These are phyloP conservation scores for Chanos chanos DNA, from an alignment of 2,797 vertebrate species.

Conservation along the genomic window DNA sequence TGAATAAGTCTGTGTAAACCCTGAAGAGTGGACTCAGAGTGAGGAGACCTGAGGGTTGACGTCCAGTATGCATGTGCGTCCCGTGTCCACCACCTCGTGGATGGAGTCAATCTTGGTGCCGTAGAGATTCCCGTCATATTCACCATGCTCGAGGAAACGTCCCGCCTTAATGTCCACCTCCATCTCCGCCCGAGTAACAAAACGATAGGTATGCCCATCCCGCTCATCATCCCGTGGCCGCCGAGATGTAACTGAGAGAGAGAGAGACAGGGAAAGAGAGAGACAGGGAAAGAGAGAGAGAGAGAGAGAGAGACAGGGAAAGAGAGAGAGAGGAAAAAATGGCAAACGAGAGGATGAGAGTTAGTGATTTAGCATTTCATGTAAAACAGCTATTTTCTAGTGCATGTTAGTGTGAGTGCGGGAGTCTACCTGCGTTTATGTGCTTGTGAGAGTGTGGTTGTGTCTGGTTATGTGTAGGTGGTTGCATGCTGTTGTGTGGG, in stretches of 20 bases:
- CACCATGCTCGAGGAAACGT: conserved; percentile 94
- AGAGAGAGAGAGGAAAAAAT: neutral
- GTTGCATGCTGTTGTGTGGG: no score
- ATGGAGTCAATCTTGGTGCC: conserved; percentile 98
- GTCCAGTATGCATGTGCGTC: conserved; percentile 93
- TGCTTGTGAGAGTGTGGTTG: no score
- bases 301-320: neutral
- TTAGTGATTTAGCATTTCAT: no score
- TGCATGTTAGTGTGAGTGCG: no score
- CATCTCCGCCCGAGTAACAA: conserved; percentile 90
- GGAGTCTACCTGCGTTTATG: no score
- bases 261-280: neutral
- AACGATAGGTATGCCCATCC: conserved; percentile 90
- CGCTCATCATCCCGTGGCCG: conserved; percentile 91
- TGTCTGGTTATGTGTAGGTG: no score
- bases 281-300: neutral
- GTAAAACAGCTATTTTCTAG: no score
- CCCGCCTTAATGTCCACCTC: conserved; percentile 90
- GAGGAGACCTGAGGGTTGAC: conserved; percentile 92
- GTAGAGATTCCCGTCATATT: conserved; percentile 97
- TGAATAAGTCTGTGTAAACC: neutral
- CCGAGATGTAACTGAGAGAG: conserved; percentile 84
- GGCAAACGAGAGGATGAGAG: no score
- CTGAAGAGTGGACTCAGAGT: neutral
- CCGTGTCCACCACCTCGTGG: conserved; percentile 87